Evolutionary conservation across 2,888 invertebrate species (phyloP).

Genomic region (Drosophila quinaria): DNA sequence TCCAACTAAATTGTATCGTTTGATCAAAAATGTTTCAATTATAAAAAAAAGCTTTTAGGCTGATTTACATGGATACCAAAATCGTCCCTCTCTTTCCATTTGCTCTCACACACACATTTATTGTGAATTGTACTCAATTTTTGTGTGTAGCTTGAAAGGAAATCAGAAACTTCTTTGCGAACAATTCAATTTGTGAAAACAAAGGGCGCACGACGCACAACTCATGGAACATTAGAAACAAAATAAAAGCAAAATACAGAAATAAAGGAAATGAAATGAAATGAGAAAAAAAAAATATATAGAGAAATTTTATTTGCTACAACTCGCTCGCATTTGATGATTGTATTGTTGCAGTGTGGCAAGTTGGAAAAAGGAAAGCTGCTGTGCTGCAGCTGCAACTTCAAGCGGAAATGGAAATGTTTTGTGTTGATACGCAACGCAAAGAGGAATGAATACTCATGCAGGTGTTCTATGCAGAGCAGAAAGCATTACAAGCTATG

Average conservation of each 20-base stretch:
- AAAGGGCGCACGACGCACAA: slow-evolving; percentile 43
- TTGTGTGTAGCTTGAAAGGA: slow-evolving; percentile 42
- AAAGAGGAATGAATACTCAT: slow-evolving; percentile 36
- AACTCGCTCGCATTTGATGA: slow-evolving; percentile 23
- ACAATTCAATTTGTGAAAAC: slow-evolving; percentile 74
- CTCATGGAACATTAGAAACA: slow-evolving; percentile 13
- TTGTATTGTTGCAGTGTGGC: slow-evolving; percentile 41
- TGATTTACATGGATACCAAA: slow-evolving; percentile 51
- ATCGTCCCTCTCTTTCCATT: not conserved
- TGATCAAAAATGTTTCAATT: slow-evolving; percentile 67
- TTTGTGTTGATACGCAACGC: slow-evolving; percentile 31
- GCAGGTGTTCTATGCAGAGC: slow-evolving; percentile 26
- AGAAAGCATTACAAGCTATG: not conserved
- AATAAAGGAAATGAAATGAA: slow-evolving; percentile 36
- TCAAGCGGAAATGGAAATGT: slow-evolving; percentile 68
- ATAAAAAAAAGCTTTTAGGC: slow-evolving; percentile 66
- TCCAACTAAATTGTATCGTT: slow-evolving; percentile 52
- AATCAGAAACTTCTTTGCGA: slow-evolving; percentile 64
- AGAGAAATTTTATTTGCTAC: slow-evolving; percentile 54
- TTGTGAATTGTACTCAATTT: slow-evolving; percentile 33
- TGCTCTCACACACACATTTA: slow-evolving; percentile 1
- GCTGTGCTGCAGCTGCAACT: slow-evolving; percentile 54
- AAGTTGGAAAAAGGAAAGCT: slow-evolving; percentile 38
- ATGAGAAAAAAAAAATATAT: slow-evolving; percentile 40
- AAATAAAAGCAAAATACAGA: slow-evolving; percentile 7